A percentile compares a stretch with the other conserved stretches of the same genome.
These are phyloP conservation scores for Apus apus DNA, from an alignment of 2,113 vertebrate genomes.

Conservation along the genomic window DNA sequence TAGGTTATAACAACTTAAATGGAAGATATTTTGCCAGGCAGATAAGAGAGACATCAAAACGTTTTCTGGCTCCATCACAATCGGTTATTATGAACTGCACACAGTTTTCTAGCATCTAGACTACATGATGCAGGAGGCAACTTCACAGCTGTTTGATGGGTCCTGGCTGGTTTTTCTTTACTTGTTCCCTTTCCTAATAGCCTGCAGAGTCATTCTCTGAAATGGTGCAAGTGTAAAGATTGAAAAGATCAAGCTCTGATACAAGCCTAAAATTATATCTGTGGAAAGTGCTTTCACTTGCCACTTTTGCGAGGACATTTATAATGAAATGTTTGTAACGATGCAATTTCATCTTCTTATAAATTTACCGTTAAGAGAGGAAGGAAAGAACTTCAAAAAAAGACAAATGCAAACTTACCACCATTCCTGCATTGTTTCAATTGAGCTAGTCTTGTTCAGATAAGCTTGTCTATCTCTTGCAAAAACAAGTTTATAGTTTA, in stretches of 20 bases:
- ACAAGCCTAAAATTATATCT: constrained; percentile 47
- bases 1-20: neutral
- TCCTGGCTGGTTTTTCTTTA: neutral
- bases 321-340: constrained; percentile 61
- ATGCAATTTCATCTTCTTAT: constrained; percentile 71
- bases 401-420: constrained; percentile 37
- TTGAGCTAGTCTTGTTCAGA: constrained; percentile 64
- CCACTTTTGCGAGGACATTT: constrained; percentile 55
- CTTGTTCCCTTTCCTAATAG: neutral
- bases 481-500: constrained; percentile 74
- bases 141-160: neutral
- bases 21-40: neutral
- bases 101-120: neutral
- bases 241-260: constrained; percentile 18
- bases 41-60: neutral
- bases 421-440: constrained; percentile 63
- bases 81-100: neutral
- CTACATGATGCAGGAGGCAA: neutral
- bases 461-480: constrained; percentile 68
- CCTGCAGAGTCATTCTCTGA: constrained; percentile 5
- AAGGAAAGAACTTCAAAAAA: constrained; percentile 29
- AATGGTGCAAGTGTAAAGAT: constrained; percentile 38
- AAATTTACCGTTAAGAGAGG: constrained; percentile 70
- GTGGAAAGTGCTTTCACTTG: constrained; percentile 55
- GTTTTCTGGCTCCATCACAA: neutral